These are phyloP conservation scores for Hydrochoerus hydrochaeris DNA, from an alignment of 2,113 vertebrate species.

Conservation along the genomic window DNA sequence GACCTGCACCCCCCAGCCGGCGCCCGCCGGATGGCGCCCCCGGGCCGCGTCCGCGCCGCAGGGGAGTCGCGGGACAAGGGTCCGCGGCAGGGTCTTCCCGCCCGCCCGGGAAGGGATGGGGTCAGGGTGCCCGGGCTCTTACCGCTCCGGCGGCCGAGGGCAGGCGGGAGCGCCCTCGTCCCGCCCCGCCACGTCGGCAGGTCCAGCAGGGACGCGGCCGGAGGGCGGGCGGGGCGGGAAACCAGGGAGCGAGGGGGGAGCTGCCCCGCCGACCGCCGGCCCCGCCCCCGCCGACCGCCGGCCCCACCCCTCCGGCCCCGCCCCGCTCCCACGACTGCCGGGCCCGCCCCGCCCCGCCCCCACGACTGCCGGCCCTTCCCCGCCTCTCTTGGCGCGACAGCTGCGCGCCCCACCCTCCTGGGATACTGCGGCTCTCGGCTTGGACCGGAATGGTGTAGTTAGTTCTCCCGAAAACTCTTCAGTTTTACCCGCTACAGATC, in stretches of 20 bases:
- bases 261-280: not conserved
- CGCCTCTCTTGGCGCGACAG: fast-evolving
- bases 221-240: constrained; percentile 45
- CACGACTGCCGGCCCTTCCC: not conserved
- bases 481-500: not conserved
- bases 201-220: constrained; percentile 72
- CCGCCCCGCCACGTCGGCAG: constrained; percentile 88
- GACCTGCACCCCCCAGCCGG: not conserved
- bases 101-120: constrained; percentile 45
- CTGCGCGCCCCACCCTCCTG: fast-evolving
- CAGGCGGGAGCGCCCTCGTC: constrained; percentile 78
- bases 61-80: not conserved
- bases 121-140: constrained; percentile 56
- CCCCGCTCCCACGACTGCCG: not conserved
- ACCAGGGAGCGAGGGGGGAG: not conserved
- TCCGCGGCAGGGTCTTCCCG: not conserved
- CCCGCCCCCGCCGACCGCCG: not conserved
- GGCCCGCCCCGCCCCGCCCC: not conserved
- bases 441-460: fast-evolving
- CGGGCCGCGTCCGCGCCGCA: not conserved
- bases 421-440: not conserved
- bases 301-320: not conserved
- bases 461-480: not conserved
- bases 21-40: not conserved
- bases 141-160: constrained; percentile 83